These are phyloP conservation scores for Aleiodes sp. DNA, from an alignment of 1,140 invertebrate species.

Conservation along the genomic window DNA sequence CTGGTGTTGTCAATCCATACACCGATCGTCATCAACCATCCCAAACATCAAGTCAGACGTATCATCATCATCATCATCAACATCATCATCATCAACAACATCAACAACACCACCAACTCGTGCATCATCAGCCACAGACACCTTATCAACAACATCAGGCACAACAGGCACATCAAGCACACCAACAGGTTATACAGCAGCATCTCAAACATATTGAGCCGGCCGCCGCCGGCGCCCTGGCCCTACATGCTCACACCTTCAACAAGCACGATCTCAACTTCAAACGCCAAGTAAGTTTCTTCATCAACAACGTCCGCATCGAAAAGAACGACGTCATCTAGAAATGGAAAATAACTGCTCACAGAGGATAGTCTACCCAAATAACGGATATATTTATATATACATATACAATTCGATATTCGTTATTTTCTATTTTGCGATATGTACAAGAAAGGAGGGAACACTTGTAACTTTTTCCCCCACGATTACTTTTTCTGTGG, in stretches of 20 bases:
- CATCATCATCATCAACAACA: constrained; percentile 40
- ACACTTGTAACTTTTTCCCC: too few species aligned
- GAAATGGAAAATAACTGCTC: constrained; percentile 33
- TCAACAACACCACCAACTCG: constrained; percentile 39
- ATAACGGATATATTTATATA: not conserved
- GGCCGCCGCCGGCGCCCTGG: constrained; percentile 63
- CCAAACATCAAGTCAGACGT: too few species aligned
- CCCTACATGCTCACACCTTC: constrained; percentile 66
- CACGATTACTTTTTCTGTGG: not conserved
- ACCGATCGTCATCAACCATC: constrained; percentile 49
- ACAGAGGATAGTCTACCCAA: not conserved
- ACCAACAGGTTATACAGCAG: constrained; percentile 52
- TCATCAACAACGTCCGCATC: constrained; percentile 78
- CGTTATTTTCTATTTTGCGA: not conserved
- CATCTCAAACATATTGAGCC: constrained; percentile 61
- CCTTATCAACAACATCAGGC: constrained; percentile 41
- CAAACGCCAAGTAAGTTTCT: constrained; percentile 85
- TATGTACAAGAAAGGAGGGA: not conserved
- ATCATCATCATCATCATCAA: constrained; percentile 41
- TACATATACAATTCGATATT: too few species aligned
- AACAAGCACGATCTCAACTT: constrained; percentile 73
- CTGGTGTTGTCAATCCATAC: constrained; percentile 60
- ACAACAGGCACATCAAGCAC: constrained; percentile 48
- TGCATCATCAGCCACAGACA: constrained; percentile 37
- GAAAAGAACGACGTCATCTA: constrained; percentile 72